Base-by-base conservation (phyloP, 2,888 invertebrate genomes). In the Atethmia centrago region DNA sequence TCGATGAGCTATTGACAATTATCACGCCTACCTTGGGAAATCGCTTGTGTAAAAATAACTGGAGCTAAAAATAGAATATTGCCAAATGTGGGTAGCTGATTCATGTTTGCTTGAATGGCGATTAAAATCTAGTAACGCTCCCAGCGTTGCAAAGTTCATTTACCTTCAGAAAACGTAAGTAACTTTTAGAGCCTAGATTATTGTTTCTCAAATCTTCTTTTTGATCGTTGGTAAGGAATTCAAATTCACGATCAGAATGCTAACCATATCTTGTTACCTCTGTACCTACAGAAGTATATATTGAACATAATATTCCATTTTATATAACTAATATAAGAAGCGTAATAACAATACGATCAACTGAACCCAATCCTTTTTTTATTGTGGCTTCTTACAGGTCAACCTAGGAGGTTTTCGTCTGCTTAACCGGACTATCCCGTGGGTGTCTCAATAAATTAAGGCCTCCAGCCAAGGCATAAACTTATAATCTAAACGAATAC, bases 21-120 rank as follows among this genome's bases (percentile, higher is more conserved):
- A 55, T 56, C 53, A 77, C 83, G 14, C 83, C 79, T 66, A 80
- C 74, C 53, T 71, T 71, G 55, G 63, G 67, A 51, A 64, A 55
- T 49, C 21, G 42, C 68, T 53, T 40, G 49, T 9, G 16, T 58
- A 58, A 59, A 66, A 82, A 78, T 80, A 82, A 31, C 67, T 49
- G 1, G 10, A n/a, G 21, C 0, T 80, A 80, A 62, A 80, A 82
- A 82, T 80, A 72, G 83, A 72, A 42, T 63, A 25, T 19, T 19
- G 42, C 64, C 78, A 61, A 68, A 82, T 59, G 16, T 64, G 47
- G 61, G 21, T 25, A 36, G 21, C 14, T 65, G 74, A 61, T 56
- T 65, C 80, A 73, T 25, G 31, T 40, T 56, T 19, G n/a, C 12
- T 49, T 55, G 14, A 56, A 55, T 12, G 9, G 21, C 21, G 14